phyloP scores from a whole-genome alignment of 2,888 invertebrate species.

The Macrostomum cliftonense region DNA sequence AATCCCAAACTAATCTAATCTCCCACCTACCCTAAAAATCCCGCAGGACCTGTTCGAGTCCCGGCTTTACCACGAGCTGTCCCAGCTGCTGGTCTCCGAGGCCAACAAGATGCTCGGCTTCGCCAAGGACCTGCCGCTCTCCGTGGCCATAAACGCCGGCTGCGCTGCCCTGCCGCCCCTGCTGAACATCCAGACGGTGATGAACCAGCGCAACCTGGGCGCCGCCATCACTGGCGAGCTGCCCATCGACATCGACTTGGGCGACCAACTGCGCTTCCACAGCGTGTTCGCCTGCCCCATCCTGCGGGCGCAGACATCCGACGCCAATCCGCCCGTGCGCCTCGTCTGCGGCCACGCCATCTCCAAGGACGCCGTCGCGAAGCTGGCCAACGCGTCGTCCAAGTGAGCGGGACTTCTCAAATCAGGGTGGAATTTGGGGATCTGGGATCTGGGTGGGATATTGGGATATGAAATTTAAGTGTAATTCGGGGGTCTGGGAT shows the following conservation, averaged over 20 bases:
- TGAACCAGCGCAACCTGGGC: conserved; percentile 49
- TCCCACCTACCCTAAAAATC: too few relatives aligned
- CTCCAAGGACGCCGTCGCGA: conserved; percentile 81
- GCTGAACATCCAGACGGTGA: conserved; percentile 74
- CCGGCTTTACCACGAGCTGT: too few relatives aligned
- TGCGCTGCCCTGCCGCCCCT: conserved; percentile 79
- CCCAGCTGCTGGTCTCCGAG: too few relatives aligned
- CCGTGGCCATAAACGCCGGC: conserved; percentile 61
- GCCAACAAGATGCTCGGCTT: too few relatives aligned
- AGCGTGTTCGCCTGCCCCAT: conserved; percentile 98
- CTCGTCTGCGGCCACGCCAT: conserved; percentile 94
- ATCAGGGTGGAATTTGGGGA: too few relatives aligned
- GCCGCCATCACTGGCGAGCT: too few relatives aligned
- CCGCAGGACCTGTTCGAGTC: too few relatives aligned
- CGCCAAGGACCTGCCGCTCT: conserved; percentile 8
- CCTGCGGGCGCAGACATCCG: conserved; percentile 79
- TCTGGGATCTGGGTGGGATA: too few relatives aligned
- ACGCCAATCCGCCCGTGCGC: conserved; percentile 87
- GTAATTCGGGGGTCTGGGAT: too few relatives aligned
- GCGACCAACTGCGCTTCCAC: conserved; percentile 62
- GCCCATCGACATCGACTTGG: conserved; percentile 67
- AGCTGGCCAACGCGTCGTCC: conserved; percentile 78
- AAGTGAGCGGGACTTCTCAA: conserved; percentile 25
- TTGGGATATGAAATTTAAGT: too few relatives aligned
- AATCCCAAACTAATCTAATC: too few relatives aligned